These are phyloP conservation scores for Drosophila lacertosa DNA, from an alignment of 1,140 invertebrate genomes.

Conservation along the genomic window DNA sequence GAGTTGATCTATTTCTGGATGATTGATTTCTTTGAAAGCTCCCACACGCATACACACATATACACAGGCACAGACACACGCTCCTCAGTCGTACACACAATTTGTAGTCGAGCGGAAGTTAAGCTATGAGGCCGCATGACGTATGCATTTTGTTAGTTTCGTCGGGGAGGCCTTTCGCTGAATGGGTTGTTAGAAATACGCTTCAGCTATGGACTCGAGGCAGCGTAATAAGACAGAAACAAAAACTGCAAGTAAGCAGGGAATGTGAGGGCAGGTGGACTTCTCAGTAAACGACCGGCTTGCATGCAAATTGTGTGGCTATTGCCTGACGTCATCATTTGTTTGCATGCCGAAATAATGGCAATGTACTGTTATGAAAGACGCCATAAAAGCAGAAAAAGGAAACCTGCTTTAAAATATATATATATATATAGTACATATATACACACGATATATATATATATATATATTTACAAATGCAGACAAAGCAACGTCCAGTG, in stretches of 20 bases:
- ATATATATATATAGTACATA: neutral
- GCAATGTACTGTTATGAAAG: conserved; percentile 19
- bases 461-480: neutral
- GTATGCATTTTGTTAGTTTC: conserved; percentile 54
- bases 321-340: conserved; percentile 63
- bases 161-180: neutral
- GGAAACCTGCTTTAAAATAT: conserved; percentile 47
- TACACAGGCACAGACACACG: conserved; percentile 4
- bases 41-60: conserved; percentile 29
- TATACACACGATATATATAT: neutral
- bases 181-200: conserved; percentile 16
- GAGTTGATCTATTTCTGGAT: conserved; percentile 76
- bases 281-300: conserved; percentile 57
- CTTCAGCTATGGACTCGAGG: neutral
- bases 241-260: conserved; percentile 69
- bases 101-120: conserved; percentile 45
- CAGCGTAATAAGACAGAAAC: neutral
- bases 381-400: conserved; percentile 24
- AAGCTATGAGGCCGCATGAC: conserved; percentile 53
- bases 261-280: conserved; percentile 8
- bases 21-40: conserved; percentile 68
- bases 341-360: conserved; percentile 51
- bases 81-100: conserved; percentile 31
- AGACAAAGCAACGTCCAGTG: conserved; percentile 29
- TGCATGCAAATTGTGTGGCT: conserved; percentile 65